Evolutionary conservation across 2,888 invertebrate genomes (phyloP).

Genomic region (Tineola bisselliella): DNA sequence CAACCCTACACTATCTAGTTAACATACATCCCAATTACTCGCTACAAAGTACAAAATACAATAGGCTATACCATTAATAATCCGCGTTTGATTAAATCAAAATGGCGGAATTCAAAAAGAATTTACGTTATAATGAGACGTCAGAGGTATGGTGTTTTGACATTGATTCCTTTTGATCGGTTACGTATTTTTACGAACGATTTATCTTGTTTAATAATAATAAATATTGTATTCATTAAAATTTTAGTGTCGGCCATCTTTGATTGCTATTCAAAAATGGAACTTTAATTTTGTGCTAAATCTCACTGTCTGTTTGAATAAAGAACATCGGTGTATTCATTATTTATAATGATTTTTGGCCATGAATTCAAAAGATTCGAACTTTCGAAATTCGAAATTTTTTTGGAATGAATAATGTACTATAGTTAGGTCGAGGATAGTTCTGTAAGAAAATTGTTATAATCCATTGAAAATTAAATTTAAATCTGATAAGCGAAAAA

Average conservation of each 20-base stretch:
- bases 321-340: background rate
- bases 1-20: background rate
- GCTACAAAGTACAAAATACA: slow-evolving; percentile 16
- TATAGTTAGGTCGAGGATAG: too few relatives aligned
- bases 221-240: background rate
- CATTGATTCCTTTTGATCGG: slow-evolving; percentile 23
- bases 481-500: too few relatives aligned
- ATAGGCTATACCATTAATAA: slow-evolving; percentile 33
- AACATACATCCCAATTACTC: slow-evolving; percentile 27
- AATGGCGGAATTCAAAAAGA: slow-evolving; percentile 29
- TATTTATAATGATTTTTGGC: background rate
- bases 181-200: slow-evolving; percentile 29
- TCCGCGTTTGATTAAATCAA: slow-evolving; percentile 40
- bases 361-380: background rate
- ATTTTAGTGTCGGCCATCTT: background rate
- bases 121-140: slow-evolving; percentile 32
- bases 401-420: too few relatives aligned
- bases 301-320: too few relatives aligned
- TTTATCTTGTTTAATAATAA: slow-evolving; percentile 26
- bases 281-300: too few relatives aligned
- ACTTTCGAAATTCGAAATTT: too few relatives aligned
- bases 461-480: too few relatives aligned
- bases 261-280: background rate
- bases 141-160: slow-evolving; percentile 30
- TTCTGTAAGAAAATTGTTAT: too few relatives aligned